Evolutionary conservation across 2,797 vertebrate species (phyloP), one percentile per base, ranked within the genome.

Genomic region (Taenioides sp.): DNA sequence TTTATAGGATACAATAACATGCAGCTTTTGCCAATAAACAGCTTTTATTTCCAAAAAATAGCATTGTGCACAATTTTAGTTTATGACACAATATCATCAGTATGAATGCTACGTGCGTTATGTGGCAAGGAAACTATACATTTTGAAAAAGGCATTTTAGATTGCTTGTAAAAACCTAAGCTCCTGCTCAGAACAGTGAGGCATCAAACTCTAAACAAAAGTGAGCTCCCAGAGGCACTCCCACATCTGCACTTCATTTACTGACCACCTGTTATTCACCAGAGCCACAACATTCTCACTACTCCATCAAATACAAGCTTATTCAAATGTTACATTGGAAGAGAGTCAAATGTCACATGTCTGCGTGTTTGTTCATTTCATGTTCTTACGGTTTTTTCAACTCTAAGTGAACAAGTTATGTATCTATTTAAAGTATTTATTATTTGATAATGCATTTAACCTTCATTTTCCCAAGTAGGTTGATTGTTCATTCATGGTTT

Each of bases 251-350:
- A 50, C 23, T 50, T 18, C 17, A 65, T 65, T 65, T 50, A 65
- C 64, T 65, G 64, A 52, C 64, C 64, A 50, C 47, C 64, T 65
- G 64, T 52, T 52, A 50, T 28, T 50, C 25, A 47, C 16, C 64
- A 28, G 12, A 11, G 18, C 43, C 18, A 28, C 14, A 65, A 27
- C 47, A 52, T 25, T 65, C 16, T 4, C 16, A 47, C 37, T 47
- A 7, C 17, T 65, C 11, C 43, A 65, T 12, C 43, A n/a, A 50
- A 50, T 23, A 27, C 64, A 66, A 66, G 27, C 18, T 52, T 52
- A 66, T 66, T 18, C 65, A 52, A 50, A 52, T 23, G 59, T 74
- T 69, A 74, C 72, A 65, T 57, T 70, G 78, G 76, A 74, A 85
- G 78, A 80, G 7, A 20, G 27, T 9, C 31, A 61, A 20, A 37